phyloP scores from a whole-genome alignment of 1,140 invertebrate species.

The Littorina saxatilis region DNA sequence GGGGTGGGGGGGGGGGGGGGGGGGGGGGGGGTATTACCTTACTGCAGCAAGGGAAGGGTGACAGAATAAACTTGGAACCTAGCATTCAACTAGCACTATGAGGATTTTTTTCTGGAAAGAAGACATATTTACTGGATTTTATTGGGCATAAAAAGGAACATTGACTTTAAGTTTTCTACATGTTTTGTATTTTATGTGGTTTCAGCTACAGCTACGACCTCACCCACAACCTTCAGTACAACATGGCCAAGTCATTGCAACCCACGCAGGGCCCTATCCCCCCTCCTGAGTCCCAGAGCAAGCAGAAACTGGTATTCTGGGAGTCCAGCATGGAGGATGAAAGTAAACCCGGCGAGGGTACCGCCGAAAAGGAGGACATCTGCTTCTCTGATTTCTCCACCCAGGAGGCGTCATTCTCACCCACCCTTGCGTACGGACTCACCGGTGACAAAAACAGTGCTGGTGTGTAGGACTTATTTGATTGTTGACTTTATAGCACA shows the following conservation, averaged over 20 bases:
- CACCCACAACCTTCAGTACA: constrained; percentile 95
- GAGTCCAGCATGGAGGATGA: constrained; percentile 26
- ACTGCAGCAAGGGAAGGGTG: too few species aligned
- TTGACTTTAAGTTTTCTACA: background rate
- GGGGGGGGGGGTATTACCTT: too few species aligned
- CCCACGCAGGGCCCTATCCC: constrained; percentile 23
- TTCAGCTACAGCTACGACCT: constrained; percentile 96
- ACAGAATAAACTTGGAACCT: too few species aligned
- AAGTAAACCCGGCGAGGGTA: background rate
- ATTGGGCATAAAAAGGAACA: background rate
- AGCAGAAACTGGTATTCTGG: constrained; percentile 28
- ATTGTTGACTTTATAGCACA: background rate
- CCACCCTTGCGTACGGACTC: background rate
- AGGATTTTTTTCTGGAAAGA: too few species aligned
- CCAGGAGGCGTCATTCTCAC: constrained; percentile 1
- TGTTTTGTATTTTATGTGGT: background rate
- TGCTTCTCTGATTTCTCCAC: constrained; percentile 8
- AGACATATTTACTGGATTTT: too few species aligned
- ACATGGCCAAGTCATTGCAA: constrained; percentile 79
- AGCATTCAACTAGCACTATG: too few species aligned
- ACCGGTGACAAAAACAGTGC: background rate
- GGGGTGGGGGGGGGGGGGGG: too few species aligned
- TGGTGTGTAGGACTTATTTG: background rate
- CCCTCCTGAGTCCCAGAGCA: constrained; percentile 30
- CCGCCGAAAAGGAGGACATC: background rate